phyloP scores from a whole-genome alignment of 2,113 vertebrate species.

The Ondatra zibethicus region DNA sequence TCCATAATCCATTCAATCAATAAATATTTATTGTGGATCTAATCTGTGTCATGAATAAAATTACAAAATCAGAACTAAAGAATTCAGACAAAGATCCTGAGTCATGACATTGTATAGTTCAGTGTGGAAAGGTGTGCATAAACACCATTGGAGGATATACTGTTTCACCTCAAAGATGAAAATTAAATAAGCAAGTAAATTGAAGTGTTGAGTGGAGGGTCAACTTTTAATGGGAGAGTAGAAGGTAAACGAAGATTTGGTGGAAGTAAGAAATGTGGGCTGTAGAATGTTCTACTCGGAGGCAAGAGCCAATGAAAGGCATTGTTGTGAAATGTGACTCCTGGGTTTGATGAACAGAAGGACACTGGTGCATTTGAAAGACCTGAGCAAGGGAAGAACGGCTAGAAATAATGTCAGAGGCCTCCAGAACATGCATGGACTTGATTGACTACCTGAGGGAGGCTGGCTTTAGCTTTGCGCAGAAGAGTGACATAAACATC shows the following conservation, averaged over 20 bases:
- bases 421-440: fast-evolving
- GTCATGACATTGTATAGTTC: not conserved
- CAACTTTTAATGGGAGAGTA: not conserved
- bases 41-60: not conserved
- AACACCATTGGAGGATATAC: not conserved
- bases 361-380: not conserved
- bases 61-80: not conserved
- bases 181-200: not conserved
- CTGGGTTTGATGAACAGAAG: not conserved
- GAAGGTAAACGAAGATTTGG: not conserved
- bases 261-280: not conserved
- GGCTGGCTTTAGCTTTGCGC: not conserved
- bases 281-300: not conserved
- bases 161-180: not conserved
- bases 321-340: not conserved
- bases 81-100: not conserved
- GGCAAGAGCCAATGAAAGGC: not conserved
- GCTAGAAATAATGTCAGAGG: not conserved
- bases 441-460: not conserved
- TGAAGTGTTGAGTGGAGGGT: not conserved
- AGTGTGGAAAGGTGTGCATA: not conserved
- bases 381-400: not conserved
- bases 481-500: not conserved
- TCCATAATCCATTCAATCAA: constrained; percentile 2
- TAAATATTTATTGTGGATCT: constrained; percentile 40